Conservation (phyloP, 2,797 vertebrate species). For the Gymnothorax javanicus region DNA sequence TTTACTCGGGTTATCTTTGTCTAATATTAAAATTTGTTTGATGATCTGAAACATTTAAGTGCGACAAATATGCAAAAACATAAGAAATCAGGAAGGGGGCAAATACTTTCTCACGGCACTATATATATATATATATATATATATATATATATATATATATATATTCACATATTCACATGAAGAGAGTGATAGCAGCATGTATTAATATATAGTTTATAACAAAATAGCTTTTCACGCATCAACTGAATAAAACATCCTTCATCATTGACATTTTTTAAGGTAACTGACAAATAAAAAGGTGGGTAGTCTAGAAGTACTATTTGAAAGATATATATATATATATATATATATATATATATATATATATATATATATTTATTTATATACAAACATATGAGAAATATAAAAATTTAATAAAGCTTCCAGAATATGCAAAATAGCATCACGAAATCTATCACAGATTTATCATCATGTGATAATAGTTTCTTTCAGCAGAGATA, state of each 20-base stretch:
- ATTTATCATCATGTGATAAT: background rate
- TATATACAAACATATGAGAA: no score
- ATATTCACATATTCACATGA: no score
- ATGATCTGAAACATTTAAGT: no score
- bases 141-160: no score
- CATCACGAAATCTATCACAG: background rate
- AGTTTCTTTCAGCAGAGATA: background rate
- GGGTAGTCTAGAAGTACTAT: background rate
- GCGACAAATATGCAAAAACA: no score
- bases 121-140: no score
- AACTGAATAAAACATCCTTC: conserved; percentile 1
- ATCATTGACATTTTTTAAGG: background rate
- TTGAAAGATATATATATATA: background rate
- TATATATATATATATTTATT: background rate
- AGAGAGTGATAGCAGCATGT: background rate
- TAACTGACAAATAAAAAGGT: background rate
- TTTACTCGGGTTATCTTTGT: no score
- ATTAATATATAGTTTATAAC: background rate
- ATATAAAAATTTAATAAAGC: background rate
- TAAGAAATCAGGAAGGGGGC: no score
- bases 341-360: background rate
- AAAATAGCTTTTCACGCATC: background rate
- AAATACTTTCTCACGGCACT: no score
- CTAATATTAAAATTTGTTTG: no score
- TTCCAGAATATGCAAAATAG: conserved; percentile 2